phyloP scores from a whole-genome alignment of 2,113 vertebrate species.

The Ameiurus melas region DNA sequence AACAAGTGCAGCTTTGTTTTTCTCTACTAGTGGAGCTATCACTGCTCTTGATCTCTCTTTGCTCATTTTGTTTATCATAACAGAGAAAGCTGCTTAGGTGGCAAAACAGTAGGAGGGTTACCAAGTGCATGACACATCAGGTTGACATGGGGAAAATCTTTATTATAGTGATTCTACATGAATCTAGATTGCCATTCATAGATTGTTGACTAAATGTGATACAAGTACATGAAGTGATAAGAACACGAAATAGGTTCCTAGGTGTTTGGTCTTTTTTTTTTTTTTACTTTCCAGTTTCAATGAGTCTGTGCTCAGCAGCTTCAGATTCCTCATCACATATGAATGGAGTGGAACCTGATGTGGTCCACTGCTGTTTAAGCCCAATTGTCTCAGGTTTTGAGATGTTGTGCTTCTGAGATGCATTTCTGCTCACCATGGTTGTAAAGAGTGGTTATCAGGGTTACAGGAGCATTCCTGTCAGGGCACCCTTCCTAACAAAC shows the following conservation, averaged over 20 bases:
- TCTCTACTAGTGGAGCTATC: slow-evolving; percentile 43
- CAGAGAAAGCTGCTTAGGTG: slow-evolving; percentile 59
- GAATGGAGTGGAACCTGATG: neutral
- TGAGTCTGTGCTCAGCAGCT: neutral
- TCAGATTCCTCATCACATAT: neutral
- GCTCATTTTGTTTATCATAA: slow-evolving; percentile 51
- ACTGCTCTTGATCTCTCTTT: slow-evolving; percentile 45
- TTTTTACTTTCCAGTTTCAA: neutral
- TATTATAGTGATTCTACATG: neutral
- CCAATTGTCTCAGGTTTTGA: neutral
- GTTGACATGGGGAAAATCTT: slow-evolving; percentile 25
- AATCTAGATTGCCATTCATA: neutral
- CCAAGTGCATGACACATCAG: slow-evolving; percentile 43
- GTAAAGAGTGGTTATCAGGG: neutral
- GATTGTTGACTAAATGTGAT: neutral
- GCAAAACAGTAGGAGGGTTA: slow-evolving; percentile 52
- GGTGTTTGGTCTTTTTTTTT: neutral
- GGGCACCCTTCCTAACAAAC: neutral
- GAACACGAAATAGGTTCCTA: neutral
- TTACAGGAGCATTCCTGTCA: neutral
- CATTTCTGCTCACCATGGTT: neutral
- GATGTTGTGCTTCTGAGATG: neutral
- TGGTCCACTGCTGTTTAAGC: neutral
- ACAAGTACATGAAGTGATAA: neutral
- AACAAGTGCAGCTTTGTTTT: neutral